Conservation (phyloP, 2,888 invertebrate species). For the Scaptomyza cyrtandrae region DNA sequence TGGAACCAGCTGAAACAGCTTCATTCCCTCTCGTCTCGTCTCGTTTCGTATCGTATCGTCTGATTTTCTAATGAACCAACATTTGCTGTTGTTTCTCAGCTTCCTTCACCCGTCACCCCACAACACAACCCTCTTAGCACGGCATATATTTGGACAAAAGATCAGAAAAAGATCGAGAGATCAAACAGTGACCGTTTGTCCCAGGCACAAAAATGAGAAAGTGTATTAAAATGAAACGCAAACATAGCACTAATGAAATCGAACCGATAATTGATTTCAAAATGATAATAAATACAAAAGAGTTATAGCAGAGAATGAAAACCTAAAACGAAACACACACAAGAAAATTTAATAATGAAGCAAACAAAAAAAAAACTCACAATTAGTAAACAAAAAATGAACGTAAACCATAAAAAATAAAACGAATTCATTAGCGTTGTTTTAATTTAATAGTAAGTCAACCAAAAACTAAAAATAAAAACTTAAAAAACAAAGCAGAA, state of each 20-base stretch:
- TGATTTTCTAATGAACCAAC: constrained; percentile 32
- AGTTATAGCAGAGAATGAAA: constrained; percentile 35
- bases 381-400: constrained; percentile 58
- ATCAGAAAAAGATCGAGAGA: constrained; percentile 32
- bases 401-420: constrained; percentile 30
- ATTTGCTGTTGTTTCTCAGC: constrained; percentile 3
- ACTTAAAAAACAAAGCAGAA: constrained; percentile 35
- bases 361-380: constrained; percentile 52
- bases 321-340: constrained; percentile 17
- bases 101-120: background rate
- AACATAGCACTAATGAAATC: constrained; percentile 56
- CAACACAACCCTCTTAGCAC: too few species aligned
- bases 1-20: constrained; percentile 4
- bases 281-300: constrained; percentile 47
- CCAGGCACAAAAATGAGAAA: constrained; percentile 53
- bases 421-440: constrained; percentile 76
- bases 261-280: constrained; percentile 65
- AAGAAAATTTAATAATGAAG: constrained; percentile 24
- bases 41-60: constrained; percentile 31
- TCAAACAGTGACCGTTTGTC: constrained; percentile 42
- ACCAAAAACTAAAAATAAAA: constrained; percentile 28
- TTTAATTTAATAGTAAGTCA: constrained; percentile 76
- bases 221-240: constrained; percentile 43
- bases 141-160: constrained; percentile 14
- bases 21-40: constrained; percentile 15